Evolutionary conservation across 2,113 vertebrate genomes (phyloP).

Genomic region (Morone saxatilis): DNA sequence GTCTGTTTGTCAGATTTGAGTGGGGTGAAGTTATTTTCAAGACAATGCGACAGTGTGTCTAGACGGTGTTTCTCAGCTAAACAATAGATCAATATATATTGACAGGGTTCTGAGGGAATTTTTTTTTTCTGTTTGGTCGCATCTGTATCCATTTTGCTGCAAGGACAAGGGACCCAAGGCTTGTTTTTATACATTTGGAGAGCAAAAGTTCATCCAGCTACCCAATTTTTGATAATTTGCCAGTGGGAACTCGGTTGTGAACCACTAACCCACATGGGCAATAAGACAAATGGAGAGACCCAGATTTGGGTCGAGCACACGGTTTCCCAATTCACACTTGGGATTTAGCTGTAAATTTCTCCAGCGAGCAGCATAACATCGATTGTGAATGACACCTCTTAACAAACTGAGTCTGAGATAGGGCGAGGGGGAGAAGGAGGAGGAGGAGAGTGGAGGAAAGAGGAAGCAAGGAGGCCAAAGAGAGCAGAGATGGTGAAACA

Average conservation of each 20-base stretch:
- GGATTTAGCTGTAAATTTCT: conserved; percentile 48
- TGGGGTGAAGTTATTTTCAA: conserved; percentile 48
- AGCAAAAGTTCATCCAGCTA: conserved; percentile 55
- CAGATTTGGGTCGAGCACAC: conserved; percentile 61
- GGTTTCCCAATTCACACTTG: conserved; percentile 33
- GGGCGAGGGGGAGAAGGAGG: background rate
- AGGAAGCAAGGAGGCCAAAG: conserved; percentile 8
- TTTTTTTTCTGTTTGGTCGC: conserved; percentile 21
- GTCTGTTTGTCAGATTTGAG: conserved; percentile 13
- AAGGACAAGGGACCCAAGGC: conserved; percentile 19
- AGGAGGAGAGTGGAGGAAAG: no score
- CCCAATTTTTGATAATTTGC: conserved; percentile 31
- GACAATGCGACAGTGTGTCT: conserved; percentile 65
- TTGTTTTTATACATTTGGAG: conserved; percentile 17
- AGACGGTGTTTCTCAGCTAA: conserved; percentile 67
- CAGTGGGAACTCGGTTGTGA: conserved; percentile 48
- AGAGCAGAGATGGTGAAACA: conserved; percentile 30
- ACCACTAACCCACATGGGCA: conserved; percentile 73
- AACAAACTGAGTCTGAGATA: conserved; percentile 46
- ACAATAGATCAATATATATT: conserved; percentile 75
- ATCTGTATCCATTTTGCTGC: conserved; percentile 30
- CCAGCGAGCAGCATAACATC: conserved; percentile 8
- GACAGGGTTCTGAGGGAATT: conserved; percentile 46
- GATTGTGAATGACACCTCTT: conserved; percentile 38
- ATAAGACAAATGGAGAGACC: conserved; percentile 60